Evolutionary conservation across 2,113 vertebrate species (phyloP).

Genomic region (Amphiprion ocellaris): DNA sequence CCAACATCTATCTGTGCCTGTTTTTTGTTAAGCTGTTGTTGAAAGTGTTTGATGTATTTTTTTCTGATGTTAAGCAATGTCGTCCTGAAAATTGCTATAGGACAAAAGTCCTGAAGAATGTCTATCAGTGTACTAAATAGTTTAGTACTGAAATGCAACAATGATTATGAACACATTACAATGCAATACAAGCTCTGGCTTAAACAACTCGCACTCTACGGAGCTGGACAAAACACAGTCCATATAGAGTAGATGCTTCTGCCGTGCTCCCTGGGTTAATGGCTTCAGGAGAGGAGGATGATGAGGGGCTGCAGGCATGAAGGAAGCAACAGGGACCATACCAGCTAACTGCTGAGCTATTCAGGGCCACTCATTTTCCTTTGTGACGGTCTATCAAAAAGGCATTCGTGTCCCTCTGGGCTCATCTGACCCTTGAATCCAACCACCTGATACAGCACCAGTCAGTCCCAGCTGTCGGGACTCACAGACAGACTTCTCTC

Average conservation of each 20-base stretch:
- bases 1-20: no score
- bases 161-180: no score
- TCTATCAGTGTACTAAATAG: no score
- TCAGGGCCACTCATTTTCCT: slow-evolving; percentile 36
- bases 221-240: no score
- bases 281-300: slow-evolving; percentile 14
- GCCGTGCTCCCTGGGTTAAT: slow-evolving; percentile 19
- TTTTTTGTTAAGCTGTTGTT: no score
- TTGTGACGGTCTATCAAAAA: slow-evolving; percentile 47
- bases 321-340: slow-evolving; percentile 34
- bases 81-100: no score
- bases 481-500: slow-evolving; percentile 17
- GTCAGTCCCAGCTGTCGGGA: slow-evolving; percentile 56
- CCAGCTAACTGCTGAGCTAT: slow-evolving; percentile 40
- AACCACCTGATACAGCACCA: slow-evolving; percentile 44
- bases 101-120: no score
- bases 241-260: neutral
- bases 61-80: no score
- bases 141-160: no score
- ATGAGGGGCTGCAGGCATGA: slow-evolving; percentile 13
- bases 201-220: no score
- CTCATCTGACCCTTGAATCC: slow-evolving; percentile 42
- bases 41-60: no score
- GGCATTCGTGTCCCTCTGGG: slow-evolving; percentile 18
- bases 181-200: no score